A percentile compares a stretch with the other conserved stretches of the same genome.
Evolutionary conservation across 2,888 invertebrate species (phyloP).

Genomic region (Trichopoda pennipes): DNA sequence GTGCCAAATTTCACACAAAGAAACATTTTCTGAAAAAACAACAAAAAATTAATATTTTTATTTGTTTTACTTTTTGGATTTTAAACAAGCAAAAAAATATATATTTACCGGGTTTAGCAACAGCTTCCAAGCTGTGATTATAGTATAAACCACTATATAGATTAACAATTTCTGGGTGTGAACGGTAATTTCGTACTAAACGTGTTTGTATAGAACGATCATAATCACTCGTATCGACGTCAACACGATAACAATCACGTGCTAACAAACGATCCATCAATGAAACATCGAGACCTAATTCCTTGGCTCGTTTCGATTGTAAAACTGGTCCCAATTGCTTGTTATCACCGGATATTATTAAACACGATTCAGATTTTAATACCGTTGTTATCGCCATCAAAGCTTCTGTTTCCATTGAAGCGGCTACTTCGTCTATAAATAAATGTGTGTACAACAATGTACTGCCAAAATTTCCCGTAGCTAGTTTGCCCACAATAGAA

Average conservation of each 20-base stretch:
- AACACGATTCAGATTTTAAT: conserved; percentile 21
- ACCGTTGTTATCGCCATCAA: conserved; percentile 81
- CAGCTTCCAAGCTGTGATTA: conserved; percentile 83
- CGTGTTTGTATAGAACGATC: conserved; percentile 87
- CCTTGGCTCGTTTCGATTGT: conserved; percentile 76
- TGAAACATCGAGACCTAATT: conserved; percentile 81
- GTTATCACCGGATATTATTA: conserved; percentile 84
- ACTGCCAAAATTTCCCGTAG: conserved; percentile 80
- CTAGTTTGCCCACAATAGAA: conserved; percentile 81
- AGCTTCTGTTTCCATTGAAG: conserved; percentile 87
- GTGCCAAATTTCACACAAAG: conserved; percentile 77
- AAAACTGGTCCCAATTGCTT: conserved; percentile 87
- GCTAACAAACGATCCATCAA: conserved; percentile 86
- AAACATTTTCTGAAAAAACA: conserved; percentile 71
- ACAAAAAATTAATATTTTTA: neutral
- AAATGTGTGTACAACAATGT: conserved; percentile 84
- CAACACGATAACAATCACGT: conserved; percentile 80
- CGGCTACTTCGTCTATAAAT: conserved; percentile 90
- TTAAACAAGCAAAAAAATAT: conserved; percentile 18
- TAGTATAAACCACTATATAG: conserved; percentile 89
- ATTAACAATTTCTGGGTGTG: conserved; percentile 84
- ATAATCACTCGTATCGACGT: conserved; percentile 73
- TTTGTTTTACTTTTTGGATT: neutral
- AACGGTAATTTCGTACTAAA: conserved; percentile 88
- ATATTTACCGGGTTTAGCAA: conserved; percentile 72